These are phyloP conservation scores for Clivina fossor DNA, from an alignment of 2,888 invertebrate genomes.

Conservation along the genomic window DNA sequence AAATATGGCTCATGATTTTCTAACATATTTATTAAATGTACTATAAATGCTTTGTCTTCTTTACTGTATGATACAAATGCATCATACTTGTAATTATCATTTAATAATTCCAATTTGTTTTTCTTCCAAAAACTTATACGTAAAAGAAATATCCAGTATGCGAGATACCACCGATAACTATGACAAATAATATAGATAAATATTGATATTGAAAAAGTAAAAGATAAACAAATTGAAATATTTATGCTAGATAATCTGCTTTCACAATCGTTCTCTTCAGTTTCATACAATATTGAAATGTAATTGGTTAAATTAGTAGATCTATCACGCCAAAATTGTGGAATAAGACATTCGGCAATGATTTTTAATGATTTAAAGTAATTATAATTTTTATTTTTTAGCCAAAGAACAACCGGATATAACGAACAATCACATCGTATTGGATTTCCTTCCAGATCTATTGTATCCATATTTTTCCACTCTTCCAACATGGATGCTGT, in stretches of 20 bases:
- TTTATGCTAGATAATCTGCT: neutral
- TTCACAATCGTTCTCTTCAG: slow-evolving; percentile 8
- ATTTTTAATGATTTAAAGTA: neutral
- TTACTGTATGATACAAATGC: slow-evolving; percentile 64
- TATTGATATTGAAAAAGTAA: slow-evolving; percentile 10
- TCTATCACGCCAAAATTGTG: neutral
- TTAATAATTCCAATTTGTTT: slow-evolving; percentile 34
- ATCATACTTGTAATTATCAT: slow-evolving; percentile 60
- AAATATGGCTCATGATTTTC: slow-evolving; percentile 62
- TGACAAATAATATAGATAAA: slow-evolving; percentile 25
- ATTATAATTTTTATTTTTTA: slow-evolving; percentile 44
- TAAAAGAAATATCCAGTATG: slow-evolving; percentile 8
- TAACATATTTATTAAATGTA: slow-evolving; percentile 60
- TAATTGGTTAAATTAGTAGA: slow-evolving; percentile 1
- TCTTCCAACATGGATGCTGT: slow-evolving; percentile 61
- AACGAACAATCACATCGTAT: slow-evolving; percentile 60
- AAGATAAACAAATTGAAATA: neutral
- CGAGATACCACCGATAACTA: slow-evolving; percentile 52
- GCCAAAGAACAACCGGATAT: slow-evolving; percentile 54
- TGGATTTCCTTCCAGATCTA: slow-evolving; percentile 58
- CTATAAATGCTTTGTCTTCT: slow-evolving; percentile 64
- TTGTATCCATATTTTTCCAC: slow-evolving; percentile 53
- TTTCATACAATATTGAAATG: neutral
- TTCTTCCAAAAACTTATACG: neutral
- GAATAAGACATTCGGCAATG: slow-evolving; percentile 4